Evolutionary conservation across 2,888 invertebrate species (phyloP).

Genomic region (Spodoptera exigua): DNA sequence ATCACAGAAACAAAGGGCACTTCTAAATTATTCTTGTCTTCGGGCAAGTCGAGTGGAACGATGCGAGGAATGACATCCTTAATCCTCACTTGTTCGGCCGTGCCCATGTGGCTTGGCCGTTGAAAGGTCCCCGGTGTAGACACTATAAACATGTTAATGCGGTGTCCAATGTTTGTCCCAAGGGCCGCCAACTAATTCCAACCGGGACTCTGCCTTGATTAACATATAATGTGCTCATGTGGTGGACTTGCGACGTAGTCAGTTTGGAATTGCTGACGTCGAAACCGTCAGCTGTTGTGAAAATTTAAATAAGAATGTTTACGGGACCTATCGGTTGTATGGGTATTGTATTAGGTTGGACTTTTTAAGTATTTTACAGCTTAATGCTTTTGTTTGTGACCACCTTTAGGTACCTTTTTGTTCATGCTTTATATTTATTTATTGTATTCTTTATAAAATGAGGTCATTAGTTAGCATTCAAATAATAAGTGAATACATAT

Average conservation of each 20-base stretch:
- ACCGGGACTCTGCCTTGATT: conserved; percentile 56
- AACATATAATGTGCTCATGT: conserved; percentile 60
- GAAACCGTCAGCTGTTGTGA: conserved; percentile 36
- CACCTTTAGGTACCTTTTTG: too few relatives aligned
- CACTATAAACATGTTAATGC: conserved; percentile 62
- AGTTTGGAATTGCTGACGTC: conserved; percentile 36
- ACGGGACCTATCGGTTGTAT: conserved; percentile 1
- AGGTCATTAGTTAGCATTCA: too few relatives aligned
- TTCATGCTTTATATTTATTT: too few relatives aligned
- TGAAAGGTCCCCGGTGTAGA: conserved; percentile 53
- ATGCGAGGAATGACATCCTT: conserved; percentile 43
- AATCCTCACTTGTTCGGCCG: conserved; percentile 41
- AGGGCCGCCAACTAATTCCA: conserved; percentile 57
- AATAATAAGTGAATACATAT: too few relatives aligned
- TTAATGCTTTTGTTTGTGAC: conserved; percentile 14
- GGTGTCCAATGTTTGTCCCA: conserved; percentile 57
- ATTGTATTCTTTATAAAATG: too few relatives aligned
- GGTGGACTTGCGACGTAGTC: conserved; percentile 39
- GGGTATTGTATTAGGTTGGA: conserved; percentile 11
- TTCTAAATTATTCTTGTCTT: conserved; percentile 40
- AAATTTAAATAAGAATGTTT: conserved; percentile 53
- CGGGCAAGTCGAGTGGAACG: conserved; percentile 24
- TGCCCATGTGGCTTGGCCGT: conserved; percentile 43
- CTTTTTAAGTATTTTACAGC: conserved; percentile 29
- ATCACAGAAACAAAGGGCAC: conserved; percentile 19